Evolutionary conservation across 2,888 invertebrate genomes (phyloP).

Genomic region (Netelia inedita): DNA sequence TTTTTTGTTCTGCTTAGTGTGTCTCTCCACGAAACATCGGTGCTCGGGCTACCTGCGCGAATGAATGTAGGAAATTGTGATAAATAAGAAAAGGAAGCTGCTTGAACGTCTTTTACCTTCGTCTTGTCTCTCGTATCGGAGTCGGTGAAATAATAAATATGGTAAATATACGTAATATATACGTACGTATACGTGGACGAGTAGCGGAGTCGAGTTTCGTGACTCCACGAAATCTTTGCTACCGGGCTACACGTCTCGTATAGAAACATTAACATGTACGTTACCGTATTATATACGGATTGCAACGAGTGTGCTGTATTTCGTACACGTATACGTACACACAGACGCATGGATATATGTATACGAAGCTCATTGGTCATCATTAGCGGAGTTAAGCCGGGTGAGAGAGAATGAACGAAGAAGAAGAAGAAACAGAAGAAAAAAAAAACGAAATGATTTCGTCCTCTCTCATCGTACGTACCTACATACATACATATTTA

Average conservation of each 20-base stretch:
- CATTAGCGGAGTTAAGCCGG: conserved; percentile 66
- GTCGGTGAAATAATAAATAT: conserved; percentile 9
- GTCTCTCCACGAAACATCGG: conserved; percentile 22
- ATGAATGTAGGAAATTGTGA: conserved; percentile 56
- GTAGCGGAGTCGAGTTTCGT: conserved; percentile 45
- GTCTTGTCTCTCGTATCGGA: conserved; percentile 21
- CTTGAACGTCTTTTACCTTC: conserved; percentile 36
- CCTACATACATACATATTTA: conserved; percentile 1
- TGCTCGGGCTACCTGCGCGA: conserved; percentile 35
- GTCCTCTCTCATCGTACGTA: conserved; percentile 30
- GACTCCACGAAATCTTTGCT: conserved; percentile 65
- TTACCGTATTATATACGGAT: conserved; percentile 51
- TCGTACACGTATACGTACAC: conserved; percentile 12
- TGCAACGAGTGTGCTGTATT: conserved; percentile 19
- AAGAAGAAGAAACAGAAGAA: conserved; percentile 25
- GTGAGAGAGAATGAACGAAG: conserved; percentile 22
- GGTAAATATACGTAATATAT: conserved; percentile 10
- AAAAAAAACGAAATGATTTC: conserved; percentile 45
- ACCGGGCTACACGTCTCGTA: conserved; percentile 63
- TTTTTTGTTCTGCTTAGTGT: conserved; percentile 13
- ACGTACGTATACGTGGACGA: conserved; percentile 6
- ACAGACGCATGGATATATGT: conserved; percentile 28
- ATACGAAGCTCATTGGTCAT: conserved; percentile 66
- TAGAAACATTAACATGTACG: conserved; percentile 63
- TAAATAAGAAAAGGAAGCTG: conserved; percentile 47